Base-by-base conservation (phyloP, 1,140 invertebrate species). In the Apolygus lucorum region DNA sequence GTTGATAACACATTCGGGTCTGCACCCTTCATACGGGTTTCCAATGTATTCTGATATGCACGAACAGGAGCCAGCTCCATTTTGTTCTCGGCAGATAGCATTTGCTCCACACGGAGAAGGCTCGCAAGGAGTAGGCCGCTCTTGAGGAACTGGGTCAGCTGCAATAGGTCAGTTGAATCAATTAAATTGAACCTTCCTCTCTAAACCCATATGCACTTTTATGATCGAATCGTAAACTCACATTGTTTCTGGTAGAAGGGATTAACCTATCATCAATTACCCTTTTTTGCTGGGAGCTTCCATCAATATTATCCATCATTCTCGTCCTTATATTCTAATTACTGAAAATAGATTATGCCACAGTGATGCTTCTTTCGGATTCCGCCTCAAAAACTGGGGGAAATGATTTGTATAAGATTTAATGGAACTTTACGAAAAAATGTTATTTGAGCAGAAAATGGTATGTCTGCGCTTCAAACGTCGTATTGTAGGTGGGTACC, bases 51-150 rank as follows among this genome's bases (percentile, higher is more conserved):
- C 85, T 0, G 84, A 79, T 14, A 86, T 77, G 77, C 90, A 92
- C 62, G 84, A 81, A 76, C 90, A 92, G 29, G 86, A 82, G 21
- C 85, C 87, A 26, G 85, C 84, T 29, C 84, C 83, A 72, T 85
- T 83, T 70, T 83, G 82, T 77, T 88, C 87, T 74, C 83, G 82
- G 74, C 90, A 91, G 22, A 86, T 74, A 22, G 89, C 88, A 78
- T 91, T 91, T 1, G 85, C 75, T 42, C 89, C 90, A 77, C 89
- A 91, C 0, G 89, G 88, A 52, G 83, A 87, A 28, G 87, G 86
- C 70, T 78, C 79, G 75, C 88, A 90, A n/a, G 88, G 84, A 67
- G 84, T 82, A 70, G 76, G 75, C 65, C 68, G 74, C 25, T 74
- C 74, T 11, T 71, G 70, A 4, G 70, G 71, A n/a, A 72, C 52